Evolutionary conservation across 2,113 vertebrate species (phyloP).

Genomic region (Colius striatus): DNA sequence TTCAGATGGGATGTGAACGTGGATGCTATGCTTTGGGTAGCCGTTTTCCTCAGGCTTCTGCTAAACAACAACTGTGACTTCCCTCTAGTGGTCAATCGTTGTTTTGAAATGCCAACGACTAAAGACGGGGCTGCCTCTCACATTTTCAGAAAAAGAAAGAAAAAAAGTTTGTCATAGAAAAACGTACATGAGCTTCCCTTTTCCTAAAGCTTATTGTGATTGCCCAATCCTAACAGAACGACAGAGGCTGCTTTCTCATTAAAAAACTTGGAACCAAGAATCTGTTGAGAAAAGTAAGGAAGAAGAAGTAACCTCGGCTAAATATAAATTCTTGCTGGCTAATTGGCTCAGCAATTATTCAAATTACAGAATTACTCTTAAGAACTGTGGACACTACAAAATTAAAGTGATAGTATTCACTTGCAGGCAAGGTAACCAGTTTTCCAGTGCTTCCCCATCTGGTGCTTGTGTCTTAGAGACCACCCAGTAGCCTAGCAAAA

Average conservation of each 20-base stretch:
- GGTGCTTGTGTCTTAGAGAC: background rate
- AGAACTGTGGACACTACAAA: background rate
- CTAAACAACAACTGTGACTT: too few species aligned
- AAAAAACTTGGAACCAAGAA: background rate
- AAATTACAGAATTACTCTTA: background rate
- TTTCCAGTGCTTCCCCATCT: background rate
- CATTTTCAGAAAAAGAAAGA: too few species aligned
- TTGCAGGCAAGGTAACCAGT: background rate
- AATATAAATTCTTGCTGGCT: background rate
- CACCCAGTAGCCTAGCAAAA: background rate
- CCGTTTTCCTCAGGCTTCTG: too few species aligned
- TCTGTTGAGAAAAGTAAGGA: background rate
- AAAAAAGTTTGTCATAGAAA: too few species aligned
- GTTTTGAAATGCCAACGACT: too few species aligned
- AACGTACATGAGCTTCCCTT: too few species aligned
- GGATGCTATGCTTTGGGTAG: too few species aligned
- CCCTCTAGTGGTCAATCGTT: too few species aligned
- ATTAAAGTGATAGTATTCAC: background rate
- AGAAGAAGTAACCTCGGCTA: background rate
- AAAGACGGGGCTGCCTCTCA: too few species aligned
- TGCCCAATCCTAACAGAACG: too few species aligned
- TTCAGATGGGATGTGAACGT: too few species aligned
- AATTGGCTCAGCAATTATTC: background rate
- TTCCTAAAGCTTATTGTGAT: too few species aligned
- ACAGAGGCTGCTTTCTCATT: background rate